Base-by-base conservation (phyloP, 2,888 invertebrate species). In the Thera britannica region DNA sequence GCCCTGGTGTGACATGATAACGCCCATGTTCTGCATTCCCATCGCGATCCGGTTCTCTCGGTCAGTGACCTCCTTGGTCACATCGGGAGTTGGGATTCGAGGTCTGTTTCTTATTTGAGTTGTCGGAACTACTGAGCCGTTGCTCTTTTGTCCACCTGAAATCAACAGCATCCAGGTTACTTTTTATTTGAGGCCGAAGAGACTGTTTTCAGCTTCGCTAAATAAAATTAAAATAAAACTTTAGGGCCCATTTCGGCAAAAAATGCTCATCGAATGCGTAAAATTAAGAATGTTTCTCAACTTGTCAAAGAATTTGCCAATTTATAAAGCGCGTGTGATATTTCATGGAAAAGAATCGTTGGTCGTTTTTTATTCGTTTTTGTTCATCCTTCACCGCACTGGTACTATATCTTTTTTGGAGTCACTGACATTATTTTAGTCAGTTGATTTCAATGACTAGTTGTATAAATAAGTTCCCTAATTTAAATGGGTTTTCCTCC, bases 71-170 rank as follows among this genome's bases (percentile, higher is more conserved):
- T 97, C 97, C 87, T 97, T 97, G 46, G 97, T 96, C 6, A 97
- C 97, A 85, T 98, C 98, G 0, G 98, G 98, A 6, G 98, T 98
- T 51, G 98, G 98, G 76, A 98, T 97, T 62, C 98, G 95, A n/a
- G 98, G 98, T 65, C 98, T 95, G 81, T 96, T 96, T 82, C 96
- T 96, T 71, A 96, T 23, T 23, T 23, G 90, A n/a, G 95, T 95
- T 72, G 95, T 94, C 6, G 96, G 95, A 48, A 96, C 90, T 11
- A 94, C 95, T 0, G 95, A 92, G 3, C 96, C 96, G 84, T 96
- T 97, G 77, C 97, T 93, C 86, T 96, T 96, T 78, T 95, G 94
- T 49, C 95, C 95, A 77, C 95, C 96, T 96, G 83, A n/a, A 38
- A 56, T 3, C 8, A 44, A 35, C 3, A 34, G 38, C n/a, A 49